A percentile compares a stretch with the other conserved stretches of the same genome.
phyloP scores from a whole-genome alignment of 2,113 vertebrate genomes.

The Phainopepla nitens region DNA sequence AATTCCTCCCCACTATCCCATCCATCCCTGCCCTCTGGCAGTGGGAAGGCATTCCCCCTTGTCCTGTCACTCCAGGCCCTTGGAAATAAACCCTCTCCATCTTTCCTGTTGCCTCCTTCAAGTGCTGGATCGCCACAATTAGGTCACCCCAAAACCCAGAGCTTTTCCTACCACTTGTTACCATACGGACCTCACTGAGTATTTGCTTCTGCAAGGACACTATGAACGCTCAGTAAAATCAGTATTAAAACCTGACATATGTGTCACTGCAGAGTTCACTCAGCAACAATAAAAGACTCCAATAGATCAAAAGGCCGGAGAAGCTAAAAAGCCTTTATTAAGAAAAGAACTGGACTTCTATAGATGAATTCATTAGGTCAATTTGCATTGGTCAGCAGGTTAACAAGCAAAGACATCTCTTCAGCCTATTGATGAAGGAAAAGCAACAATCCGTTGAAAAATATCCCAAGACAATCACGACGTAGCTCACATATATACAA shows the following conservation, averaged over 20 bases:
- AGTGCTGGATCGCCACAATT: background rate
- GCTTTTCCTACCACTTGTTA: background rate
- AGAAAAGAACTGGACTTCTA: too few relatives aligned
- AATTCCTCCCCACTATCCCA: background rate
- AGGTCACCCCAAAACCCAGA: background rate
- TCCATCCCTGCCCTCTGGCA: fast-evolving
- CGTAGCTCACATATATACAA: too few relatives aligned
- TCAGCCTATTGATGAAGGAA: too few relatives aligned
- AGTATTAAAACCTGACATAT: fast-evolving
- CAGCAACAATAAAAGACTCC: too few relatives aligned
- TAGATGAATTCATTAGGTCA: too few relatives aligned
- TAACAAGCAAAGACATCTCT: too few relatives aligned
- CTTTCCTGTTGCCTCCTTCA: background rate
- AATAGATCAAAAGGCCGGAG: too few relatives aligned
- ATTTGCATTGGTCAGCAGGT: too few relatives aligned
- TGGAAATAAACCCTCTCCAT: background rate
- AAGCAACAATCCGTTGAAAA: too few relatives aligned
- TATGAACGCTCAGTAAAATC: background rate
- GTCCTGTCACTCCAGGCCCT: background rate
- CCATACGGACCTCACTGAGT: background rate
- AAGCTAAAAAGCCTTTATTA: too few relatives aligned
- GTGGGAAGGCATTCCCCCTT: background rate
- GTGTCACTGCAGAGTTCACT: too few relatives aligned
- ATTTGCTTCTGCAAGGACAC: background rate
- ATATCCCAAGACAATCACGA: too few relatives aligned